Evolutionary conservation across 2,113 vertebrate species (phyloP).

Genomic region (Amblyopsis rosae): DNA sequence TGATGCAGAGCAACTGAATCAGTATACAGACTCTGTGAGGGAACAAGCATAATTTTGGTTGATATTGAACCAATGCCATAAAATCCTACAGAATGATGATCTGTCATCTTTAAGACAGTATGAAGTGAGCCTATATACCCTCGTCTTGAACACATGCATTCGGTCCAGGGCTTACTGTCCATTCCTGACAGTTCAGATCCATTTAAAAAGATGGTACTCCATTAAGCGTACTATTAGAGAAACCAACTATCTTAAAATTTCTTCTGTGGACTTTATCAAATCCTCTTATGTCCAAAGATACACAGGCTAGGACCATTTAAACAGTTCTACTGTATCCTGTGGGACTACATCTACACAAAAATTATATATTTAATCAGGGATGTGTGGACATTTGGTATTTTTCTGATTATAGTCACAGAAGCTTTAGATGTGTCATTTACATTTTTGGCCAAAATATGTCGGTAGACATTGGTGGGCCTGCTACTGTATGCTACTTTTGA

Average conservation of each 20-base stretch:
- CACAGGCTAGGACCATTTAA: too few species aligned
- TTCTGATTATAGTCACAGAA: constrained; percentile 9
- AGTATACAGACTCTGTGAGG: constrained; percentile 39
- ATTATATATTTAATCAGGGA: neutral
- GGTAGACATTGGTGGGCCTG: too few species aligned
- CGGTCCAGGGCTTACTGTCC: neutral
- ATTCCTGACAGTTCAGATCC: constrained; percentile 38
- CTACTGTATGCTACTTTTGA: too few species aligned
- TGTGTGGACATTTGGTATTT: neutral
- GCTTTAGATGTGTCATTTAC: too few species aligned
- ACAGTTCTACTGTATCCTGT: too few species aligned
- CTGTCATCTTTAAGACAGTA: constrained; percentile 43
- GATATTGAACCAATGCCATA: constrained; percentile 56
- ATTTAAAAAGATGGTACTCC: constrained; percentile 36
- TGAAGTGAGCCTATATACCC: constrained; percentile 44
- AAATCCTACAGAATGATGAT: constrained; percentile 48
- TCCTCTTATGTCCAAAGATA: too few species aligned
- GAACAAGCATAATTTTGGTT: constrained; percentile 52
- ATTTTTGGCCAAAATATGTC: too few species aligned
- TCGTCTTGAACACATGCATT: constrained; percentile 47
- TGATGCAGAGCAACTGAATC: constrained; percentile 40
- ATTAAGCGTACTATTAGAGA: constrained; percentile 12
- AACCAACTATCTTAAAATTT: constrained; percentile 3
- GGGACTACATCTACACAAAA: too few species aligned
- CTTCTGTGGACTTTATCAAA: too few species aligned